phyloP scores from a whole-genome alignment of 2,797 vertebrate genomes.

The Phoeniculus purpureus region DNA sequence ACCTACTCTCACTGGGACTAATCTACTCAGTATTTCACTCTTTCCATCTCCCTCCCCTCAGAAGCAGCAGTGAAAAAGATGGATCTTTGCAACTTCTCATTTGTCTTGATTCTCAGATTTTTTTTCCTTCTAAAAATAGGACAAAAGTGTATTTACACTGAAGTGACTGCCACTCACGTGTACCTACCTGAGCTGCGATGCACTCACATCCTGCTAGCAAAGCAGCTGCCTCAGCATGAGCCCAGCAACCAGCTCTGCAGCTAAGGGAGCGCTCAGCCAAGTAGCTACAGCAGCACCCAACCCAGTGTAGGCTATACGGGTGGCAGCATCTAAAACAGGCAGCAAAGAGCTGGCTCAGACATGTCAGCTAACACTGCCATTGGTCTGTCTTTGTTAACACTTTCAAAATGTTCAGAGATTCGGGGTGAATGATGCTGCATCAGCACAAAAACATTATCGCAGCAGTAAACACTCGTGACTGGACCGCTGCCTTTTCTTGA shows the following conservation, averaged over 20 bases:
- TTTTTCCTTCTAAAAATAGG: background rate
- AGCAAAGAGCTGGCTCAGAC: background rate
- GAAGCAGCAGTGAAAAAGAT: background rate
- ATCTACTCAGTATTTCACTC: background rate
- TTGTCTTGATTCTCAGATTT: background rate
- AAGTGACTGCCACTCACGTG: background rate
- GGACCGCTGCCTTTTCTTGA: conserved; percentile 23
- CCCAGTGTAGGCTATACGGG: background rate
- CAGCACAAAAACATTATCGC: conserved; percentile 31
- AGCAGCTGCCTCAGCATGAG: background rate
- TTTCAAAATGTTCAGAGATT: background rate
- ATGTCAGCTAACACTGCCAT: background rate
- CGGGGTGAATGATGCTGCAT: conserved; percentile 6
- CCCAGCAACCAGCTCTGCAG: background rate
- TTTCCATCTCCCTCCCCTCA: background rate
- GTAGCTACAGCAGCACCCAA: background rate
- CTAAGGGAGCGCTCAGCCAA: background rate
- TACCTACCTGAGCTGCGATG: background rate
- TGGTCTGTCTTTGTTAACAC: background rate
- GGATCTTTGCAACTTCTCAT: background rate
- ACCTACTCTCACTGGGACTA: background rate
- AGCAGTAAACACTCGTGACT: conserved; percentile 54
- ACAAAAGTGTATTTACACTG: background rate
- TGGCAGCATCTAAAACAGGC: background rate
- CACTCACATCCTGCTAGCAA: background rate